These are phyloP conservation scores for Cottoperca gobio DNA, from an alignment of 2,797 vertebrate genomes.

Conservation along the genomic window DNA sequence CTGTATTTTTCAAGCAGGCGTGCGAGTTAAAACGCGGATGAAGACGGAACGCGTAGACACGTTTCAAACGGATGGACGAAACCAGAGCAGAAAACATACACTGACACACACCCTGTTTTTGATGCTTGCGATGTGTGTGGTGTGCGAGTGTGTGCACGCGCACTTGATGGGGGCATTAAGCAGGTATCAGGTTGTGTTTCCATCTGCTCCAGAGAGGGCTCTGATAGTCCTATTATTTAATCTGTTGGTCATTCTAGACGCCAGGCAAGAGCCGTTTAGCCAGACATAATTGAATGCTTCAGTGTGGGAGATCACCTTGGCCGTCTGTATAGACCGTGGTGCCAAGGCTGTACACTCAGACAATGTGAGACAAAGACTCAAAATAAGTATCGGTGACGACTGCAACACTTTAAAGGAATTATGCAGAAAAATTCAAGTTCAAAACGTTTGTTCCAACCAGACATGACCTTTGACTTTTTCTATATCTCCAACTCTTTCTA, in stretches of 20 bases:
- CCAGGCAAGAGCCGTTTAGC: conserved; percentile 82
- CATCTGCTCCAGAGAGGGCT: conserved; percentile 83
- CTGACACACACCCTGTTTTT: conserved; percentile 31
- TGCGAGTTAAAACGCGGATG: conserved; percentile 12
- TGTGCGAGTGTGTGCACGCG: conserved; percentile 25
- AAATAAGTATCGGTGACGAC: conserved; percentile 33
- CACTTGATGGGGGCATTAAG: conserved; percentile 74
- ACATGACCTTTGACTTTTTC: background rate
- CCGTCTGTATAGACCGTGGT: conserved; percentile 57
- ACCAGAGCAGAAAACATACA: conserved; percentile 42
- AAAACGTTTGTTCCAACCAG: background rate
- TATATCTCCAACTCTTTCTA: background rate
- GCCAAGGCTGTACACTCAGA: conserved; percentile 59
- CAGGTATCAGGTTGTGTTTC: conserved; percentile 86
- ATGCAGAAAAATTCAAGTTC: background rate
- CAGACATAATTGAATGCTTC: conserved; percentile 85
- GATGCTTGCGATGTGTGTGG: conserved; percentile 35
- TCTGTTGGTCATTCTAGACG: conserved; percentile 83
- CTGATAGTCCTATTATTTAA: conserved; percentile 86
- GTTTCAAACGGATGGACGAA: conserved; percentile 44
- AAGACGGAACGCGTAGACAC: conserved; percentile 26
- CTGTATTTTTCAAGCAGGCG: background rate
- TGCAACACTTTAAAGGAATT: background rate
- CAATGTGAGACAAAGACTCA: conserved; percentile 3
- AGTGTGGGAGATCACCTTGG: conserved; percentile 79